Evolutionary conservation across 2,888 invertebrate genomes (phyloP).

Genomic region (Adelognathus sp.): DNA sequence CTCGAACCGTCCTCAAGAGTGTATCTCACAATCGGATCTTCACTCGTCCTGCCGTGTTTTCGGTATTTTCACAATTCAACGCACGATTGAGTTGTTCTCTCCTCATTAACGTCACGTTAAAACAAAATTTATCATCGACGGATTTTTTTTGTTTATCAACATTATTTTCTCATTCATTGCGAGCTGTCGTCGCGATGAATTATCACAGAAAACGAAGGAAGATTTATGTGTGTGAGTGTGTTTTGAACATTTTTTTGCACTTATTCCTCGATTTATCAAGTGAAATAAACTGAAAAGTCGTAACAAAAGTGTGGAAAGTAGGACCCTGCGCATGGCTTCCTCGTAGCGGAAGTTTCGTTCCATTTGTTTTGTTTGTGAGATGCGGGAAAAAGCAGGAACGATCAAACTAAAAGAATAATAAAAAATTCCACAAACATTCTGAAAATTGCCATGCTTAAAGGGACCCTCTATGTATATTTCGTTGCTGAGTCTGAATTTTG

Average conservation of each 20-base stretch:
- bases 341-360: too few species aligned
- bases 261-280: neutral
- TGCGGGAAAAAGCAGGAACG: too few species aligned
- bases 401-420: too few species aligned
- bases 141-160: neutral
- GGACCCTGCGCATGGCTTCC: too few species aligned
- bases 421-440: too few species aligned
- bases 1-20: neutral
- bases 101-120: neutral
- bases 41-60: neutral
- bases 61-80: neutral
- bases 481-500: too few species aligned
- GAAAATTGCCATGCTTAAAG: too few species aligned
- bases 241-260: neutral
- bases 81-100: neutral
- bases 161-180: neutral
- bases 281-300: neutral
- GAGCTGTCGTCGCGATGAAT: conserved; percentile 2
- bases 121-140: neutral
- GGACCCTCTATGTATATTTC: too few species aligned
- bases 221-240: neutral
- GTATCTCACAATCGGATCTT: neutral
- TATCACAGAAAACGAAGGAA: neutral
- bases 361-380: too few species aligned
- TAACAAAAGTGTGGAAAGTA: too few species aligned